Evolutionary conservation across 2,888 invertebrate species (phyloP).

Genomic region (Drosophila eohydei): DNA sequence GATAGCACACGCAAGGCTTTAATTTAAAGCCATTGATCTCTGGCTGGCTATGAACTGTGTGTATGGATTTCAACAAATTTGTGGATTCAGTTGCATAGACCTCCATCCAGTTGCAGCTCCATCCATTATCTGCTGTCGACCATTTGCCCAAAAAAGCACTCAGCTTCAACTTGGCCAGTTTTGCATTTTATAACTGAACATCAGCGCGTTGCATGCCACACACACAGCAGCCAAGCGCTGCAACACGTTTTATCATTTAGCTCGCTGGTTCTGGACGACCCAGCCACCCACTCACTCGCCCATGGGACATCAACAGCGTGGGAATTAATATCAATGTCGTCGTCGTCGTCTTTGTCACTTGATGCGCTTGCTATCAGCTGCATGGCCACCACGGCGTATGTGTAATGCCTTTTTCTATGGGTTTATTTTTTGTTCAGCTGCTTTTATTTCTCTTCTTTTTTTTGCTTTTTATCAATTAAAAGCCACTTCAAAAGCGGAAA

Average conservation of each 20-base stretch:
- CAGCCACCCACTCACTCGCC: constrained; percentile 12
- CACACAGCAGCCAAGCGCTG: constrained; percentile 14
- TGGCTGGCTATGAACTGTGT: background rate
- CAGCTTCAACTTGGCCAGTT: constrained; percentile 54
- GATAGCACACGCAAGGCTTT: background rate
- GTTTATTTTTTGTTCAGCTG: constrained; percentile 34
- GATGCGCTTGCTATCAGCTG: constrained; percentile 65
- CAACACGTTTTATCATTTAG: constrained; percentile 75
- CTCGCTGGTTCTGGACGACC: constrained; percentile 37
- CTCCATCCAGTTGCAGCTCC: background rate
- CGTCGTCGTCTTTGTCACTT: constrained; percentile 46
- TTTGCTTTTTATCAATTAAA: constrained; percentile 81
- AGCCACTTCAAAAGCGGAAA: constrained; percentile 81
- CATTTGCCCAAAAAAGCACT: constrained; percentile 56
- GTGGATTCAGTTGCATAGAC: constrained; percentile 21
- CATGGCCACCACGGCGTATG: constrained; percentile 73
- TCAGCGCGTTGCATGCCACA: constrained; percentile 21
- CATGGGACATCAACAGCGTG: constrained; percentile 65
- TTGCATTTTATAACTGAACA: constrained; percentile 56
- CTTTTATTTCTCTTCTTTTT: constrained; percentile 30
- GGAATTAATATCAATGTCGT: constrained; percentile 78
- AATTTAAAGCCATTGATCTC: background rate
- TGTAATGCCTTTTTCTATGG: constrained; percentile 63
- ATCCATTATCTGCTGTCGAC: constrained; percentile 57
- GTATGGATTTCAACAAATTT: constrained; percentile 22